phyloP scores from a whole-genome alignment of 2,797 vertebrate genomes.

The Emys orbicularis region DNA sequence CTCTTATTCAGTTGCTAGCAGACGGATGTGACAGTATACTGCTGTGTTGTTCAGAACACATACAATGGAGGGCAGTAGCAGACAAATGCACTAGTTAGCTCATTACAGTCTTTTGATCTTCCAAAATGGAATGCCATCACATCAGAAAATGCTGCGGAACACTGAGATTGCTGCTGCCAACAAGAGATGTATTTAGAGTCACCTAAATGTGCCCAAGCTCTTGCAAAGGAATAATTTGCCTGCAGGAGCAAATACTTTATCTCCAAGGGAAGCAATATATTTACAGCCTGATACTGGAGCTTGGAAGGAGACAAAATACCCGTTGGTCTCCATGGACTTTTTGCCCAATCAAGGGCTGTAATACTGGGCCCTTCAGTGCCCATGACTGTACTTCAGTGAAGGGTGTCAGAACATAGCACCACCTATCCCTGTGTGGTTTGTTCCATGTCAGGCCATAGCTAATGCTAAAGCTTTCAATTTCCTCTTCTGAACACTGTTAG shows the following conservation, averaged over 20 bases:
- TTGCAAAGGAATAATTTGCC: background rate
- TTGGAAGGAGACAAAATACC: background rate
- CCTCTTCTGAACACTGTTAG: slow-evolving; percentile 42
- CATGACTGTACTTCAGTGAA: background rate
- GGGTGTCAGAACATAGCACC: background rate
- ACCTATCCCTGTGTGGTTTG: background rate
- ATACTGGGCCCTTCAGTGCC: background rate
- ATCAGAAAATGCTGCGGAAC: background rate
- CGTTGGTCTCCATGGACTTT: background rate
- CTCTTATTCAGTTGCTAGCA: background rate
- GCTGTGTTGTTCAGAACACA: background rate
- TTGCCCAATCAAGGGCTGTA: background rate
- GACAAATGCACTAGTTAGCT: background rate
- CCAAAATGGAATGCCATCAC: background rate
- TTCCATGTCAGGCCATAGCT: background rate
- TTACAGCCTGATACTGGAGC: background rate
- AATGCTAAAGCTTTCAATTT: slow-evolving; percentile 57
- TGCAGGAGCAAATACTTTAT: background rate
- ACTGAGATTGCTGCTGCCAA: background rate
- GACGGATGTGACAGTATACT: background rate
- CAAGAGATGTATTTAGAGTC: background rate
- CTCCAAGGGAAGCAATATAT: background rate
- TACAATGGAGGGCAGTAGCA: background rate
- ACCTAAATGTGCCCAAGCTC: accelerated
- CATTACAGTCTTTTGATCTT: background rate